These are phyloP conservation scores for Lagorchestes hirsutus DNA, from an alignment of 2,797 vertebrate genomes.

Conservation along the genomic window DNA sequence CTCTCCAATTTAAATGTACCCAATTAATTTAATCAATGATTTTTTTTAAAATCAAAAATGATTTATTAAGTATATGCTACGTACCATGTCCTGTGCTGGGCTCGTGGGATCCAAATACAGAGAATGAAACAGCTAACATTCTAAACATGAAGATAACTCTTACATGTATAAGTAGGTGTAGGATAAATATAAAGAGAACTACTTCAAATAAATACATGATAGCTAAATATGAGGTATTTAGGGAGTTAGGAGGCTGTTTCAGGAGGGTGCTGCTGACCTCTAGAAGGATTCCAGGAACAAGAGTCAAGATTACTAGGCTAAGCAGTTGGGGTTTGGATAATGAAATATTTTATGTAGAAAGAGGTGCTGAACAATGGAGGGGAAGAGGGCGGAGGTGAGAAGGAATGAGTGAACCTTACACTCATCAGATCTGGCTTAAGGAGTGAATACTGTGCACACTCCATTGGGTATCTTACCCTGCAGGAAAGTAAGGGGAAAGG, in stretches of 20 bases:
- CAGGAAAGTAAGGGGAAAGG: no score
- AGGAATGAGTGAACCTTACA: no score
- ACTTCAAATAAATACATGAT: background rate
- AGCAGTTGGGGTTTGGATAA: background rate
- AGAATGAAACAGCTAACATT: background rate
- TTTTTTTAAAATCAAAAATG: background rate
- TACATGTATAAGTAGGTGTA: background rate
- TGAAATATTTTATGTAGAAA: no score
- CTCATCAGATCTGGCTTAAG: no score
- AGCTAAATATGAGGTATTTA: background rate
- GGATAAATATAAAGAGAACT: background rate
- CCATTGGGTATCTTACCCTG: no score
- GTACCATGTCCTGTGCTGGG: background rate
- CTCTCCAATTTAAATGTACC: background rate
- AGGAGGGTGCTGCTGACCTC: background rate
- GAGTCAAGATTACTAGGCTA: background rate
- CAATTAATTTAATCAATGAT: background rate
- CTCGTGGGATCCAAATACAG: background rate
- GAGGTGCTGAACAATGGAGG: no score
- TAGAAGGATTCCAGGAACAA: background rate
- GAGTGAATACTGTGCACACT: no score
- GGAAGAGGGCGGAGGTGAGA: no score
- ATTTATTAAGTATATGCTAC: background rate
- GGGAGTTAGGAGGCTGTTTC: background rate
- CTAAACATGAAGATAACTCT: background rate